Evolutionary conservation across 2,797 vertebrate species (phyloP), one percentile per base, ranked within the genome.

Genomic region (Pangasius krempfi): DNA sequence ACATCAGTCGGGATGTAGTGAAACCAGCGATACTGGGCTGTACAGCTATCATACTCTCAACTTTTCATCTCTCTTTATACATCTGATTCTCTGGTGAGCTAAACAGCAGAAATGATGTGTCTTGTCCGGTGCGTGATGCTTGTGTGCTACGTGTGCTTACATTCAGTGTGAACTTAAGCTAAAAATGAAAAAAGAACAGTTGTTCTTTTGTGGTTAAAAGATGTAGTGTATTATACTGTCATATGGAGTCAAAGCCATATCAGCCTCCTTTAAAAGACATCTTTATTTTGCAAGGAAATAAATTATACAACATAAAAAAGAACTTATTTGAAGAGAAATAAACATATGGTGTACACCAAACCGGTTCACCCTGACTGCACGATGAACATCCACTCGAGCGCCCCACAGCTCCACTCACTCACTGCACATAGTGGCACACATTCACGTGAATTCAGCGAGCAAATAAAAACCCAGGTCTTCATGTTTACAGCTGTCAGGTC

Each of bases 281-380:
- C 95, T 98, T 98, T 97, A 97, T 98, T 98, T 96, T 96, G 95
- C 97, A 96, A 96, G 95, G 96, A 97, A 98, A 98, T 97, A 98
- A 98, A 97, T 97, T 96, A 97, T 97, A 97, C 95, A 97, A 97
- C 96, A 96, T 95, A 94, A 95, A 96, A 44, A 85, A 82, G 9
- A 88, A 88, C 95, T 94, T 94, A 87, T 75, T 66, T 90, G 86
- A 93, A 92, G 89, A 89, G 89, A 94, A 90, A 91, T 86, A 91
- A 93, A 96, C 97, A 95, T 95, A 97, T 95, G 95, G 94, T 96
- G 93, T 96, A 96, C 95, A 96, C 96, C 94, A 96, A 96, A 96
- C 95, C 94, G 95, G 93, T 95, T 95, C 92, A 95, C 94, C 94
- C 94, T 90, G 93, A 95, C 94, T 94, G 95, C 95, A 94, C 96